Base-by-base conservation (phyloP, 2,113 vertebrate species). In the Prietella phreatophila region DNA sequence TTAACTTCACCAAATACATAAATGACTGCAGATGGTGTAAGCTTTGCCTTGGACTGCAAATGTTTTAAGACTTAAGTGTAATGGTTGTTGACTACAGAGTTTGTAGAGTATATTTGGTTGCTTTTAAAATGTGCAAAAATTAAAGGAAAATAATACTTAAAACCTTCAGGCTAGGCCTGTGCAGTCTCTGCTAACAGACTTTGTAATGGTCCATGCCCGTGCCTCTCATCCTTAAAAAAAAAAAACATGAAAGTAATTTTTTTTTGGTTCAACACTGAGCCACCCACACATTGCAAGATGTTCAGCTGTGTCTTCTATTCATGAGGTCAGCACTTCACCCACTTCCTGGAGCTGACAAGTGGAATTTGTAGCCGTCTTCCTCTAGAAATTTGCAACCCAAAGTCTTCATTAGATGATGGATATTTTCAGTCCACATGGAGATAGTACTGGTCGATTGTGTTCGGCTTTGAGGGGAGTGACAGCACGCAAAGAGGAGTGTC, bases 281-380 rank as follows among this genome's bases (percentile, higher is more conserved):
- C 79, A 58, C 79, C 79, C 79, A 82, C 79, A 82, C 79, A 60
- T 36, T 58, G 55, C 53, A 82, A 82, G 55, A 82, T 82, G 79
- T 82, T 82, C 55, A 36, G 11, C 33, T 84, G 27, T 67, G 82
- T 27, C 65, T 65, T 65, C 36, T 42, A 47, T 25, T 87, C 58
- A 75, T 83, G 33, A 76, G 69, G 55, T 82, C 56, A 75, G 67
- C 39, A 20, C 69, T 79, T 87, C 36, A 58, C 25, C 50, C 53
- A 22, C 61, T n/a, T 86, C 60, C 36, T 47, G 87, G 88, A 92
- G 78, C 81, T 63, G 81, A 87, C 22, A 85, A 61, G 81, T 81
- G 79, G 22, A 60, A 39, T 85, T 67, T 67, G 73, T 88, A 65
- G 22, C 58, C 15, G 15, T 88, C 82, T 56, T 53, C 82, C 56